phyloP scores from a whole-genome alignment of 2,888 invertebrate genomes.

The Gortyna flavago region DNA sequence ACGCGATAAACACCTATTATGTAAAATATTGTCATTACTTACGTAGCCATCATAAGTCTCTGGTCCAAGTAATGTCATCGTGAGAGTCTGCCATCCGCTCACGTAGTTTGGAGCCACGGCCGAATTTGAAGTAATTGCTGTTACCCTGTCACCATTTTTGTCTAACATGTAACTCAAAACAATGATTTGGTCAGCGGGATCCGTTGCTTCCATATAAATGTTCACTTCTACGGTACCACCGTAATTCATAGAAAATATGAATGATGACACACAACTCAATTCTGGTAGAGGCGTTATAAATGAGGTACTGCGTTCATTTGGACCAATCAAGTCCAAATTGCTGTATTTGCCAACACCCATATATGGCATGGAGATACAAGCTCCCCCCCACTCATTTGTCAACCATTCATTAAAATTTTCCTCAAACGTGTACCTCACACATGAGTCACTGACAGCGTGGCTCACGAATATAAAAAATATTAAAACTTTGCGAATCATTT shows the following conservation, averaged over 20 bases:
- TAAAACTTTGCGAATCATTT: slow-evolving; percentile 59
- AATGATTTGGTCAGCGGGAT: neutral
- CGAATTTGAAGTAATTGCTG: neutral
- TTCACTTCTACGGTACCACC: slow-evolving; percentile 16
- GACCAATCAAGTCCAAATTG: slow-evolving; percentile 34
- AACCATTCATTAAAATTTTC: slow-evolving; percentile 69
- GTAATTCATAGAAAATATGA: neutral
- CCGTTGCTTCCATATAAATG: slow-evolving; percentile 14
- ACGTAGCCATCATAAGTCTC: neutral
- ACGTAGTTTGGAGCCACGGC: neutral
- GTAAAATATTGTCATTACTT: neutral
- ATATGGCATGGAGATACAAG: slow-evolving; percentile 53
- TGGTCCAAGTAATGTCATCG: neutral
- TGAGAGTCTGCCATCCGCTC: neutral
- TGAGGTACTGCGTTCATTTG: slow-evolving; percentile 62
- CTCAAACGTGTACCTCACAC: slow-evolving; percentile 72
- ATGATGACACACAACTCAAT: slow-evolving; percentile 24
- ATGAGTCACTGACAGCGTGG: slow-evolving; percentile 67
- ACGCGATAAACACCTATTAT: neutral
- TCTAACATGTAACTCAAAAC: neutral
- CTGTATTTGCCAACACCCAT: slow-evolving; percentile 65
- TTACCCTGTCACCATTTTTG: neutral
- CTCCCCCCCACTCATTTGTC: slow-evolving; percentile 50
- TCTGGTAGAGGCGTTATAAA: slow-evolving; percentile 66
- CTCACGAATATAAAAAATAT: slow-evolving; percentile 53